Evolutionary conservation across 2,797 vertebrate species (phyloP), one percentile per base, ranked within the genome.

Genomic region (Cottoperca gobio): DNA sequence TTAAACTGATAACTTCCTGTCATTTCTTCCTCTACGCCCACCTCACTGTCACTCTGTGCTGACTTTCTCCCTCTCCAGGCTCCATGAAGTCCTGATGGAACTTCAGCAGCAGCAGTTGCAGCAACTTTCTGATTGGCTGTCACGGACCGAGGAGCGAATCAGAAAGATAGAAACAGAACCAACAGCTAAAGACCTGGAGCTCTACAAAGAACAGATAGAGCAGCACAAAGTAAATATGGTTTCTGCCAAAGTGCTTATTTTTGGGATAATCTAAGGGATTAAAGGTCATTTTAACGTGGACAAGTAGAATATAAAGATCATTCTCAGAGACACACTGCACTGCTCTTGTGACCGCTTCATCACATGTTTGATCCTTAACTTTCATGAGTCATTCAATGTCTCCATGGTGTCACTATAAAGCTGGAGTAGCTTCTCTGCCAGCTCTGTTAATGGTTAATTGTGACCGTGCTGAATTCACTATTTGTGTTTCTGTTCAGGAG

Each of bases 31-130:
- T n/a, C n/a, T n/a, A n/a, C n/a, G n/a, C n/a, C n/a, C 37, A 28
- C 26, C 33, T 73, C 19, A 12, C 43, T 67, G 23, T 50, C 9
- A n/a, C n/a, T 33, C 31, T 23, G 17, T 37, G 17, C 10, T 35
- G 9, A 28, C 28, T 11, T 21, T 40, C 13, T 16, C 10, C 12
- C 14, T 69, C 55, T 70, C 24, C 73, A 99, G 98, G 83, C 95
- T 99, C 53, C 98, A 99, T 0, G 98, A 99, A 33, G 93, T 99
- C 72, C 93, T 99, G 81, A 99, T 98, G 98, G 97, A 97, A 48
- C 93, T 99, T 6, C 98, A 99, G 91, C 97, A 97, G 91, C 93
- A 95, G 90, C 98, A 99, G 93, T 81, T 99, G 75, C 95, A 97
- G 92, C 97, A 99, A 90, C 95, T 99, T 35, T 97, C 97, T 0